Evolutionary conservation across 2,113 vertebrate species (phyloP), one percentile per base, ranked within the genome.

Genomic region (Microcebus murinus): DNA sequence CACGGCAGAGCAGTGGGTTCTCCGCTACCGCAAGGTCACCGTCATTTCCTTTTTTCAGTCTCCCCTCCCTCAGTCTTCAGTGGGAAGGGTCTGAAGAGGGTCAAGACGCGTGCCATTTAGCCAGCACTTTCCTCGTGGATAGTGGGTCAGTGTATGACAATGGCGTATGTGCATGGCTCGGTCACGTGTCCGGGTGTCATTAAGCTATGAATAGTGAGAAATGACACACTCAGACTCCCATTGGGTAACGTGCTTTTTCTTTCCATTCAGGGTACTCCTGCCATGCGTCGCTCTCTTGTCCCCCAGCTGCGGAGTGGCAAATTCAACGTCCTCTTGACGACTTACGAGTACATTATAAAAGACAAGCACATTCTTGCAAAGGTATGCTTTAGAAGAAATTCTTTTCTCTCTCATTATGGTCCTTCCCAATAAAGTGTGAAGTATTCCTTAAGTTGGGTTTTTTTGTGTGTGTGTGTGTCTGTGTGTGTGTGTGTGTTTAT

Each of bases 361-460:
- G 99, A 99, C 98, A 99, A 99, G 97, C 99, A 99, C 88, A 99
- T 99, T 93, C 99, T 99, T 95, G 99, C 99, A 97, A 99, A 99
- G 99, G 99, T 99, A 99, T 39, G 96, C 96, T 92, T 93, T 42
- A 15, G 23, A 88, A 79, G 42, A 59, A 52, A 77, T 74, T 90
- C 70, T 96, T 4, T 80, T 45, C 13, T 68, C 27, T 96, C 10
- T 94, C 90, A 68, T 29, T 92, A 48, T 29, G 95, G 73, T 20
- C 77, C 48, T 52, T 95, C 15, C 0, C 61, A 8, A 34, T 23
- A 34, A 31, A 36, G 88, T 94, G 9, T 79, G 88, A 82, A 42
- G 57, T 87, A 12, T 79, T 81, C 36, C 31, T 42, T 65, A 91
- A 31, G 90, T 96, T 42, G 42, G 42, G 42, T 42, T 42, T n/a